phyloP scores from a whole-genome alignment of 2,888 invertebrate genomes.

The Isoperla grammatica region DNA sequence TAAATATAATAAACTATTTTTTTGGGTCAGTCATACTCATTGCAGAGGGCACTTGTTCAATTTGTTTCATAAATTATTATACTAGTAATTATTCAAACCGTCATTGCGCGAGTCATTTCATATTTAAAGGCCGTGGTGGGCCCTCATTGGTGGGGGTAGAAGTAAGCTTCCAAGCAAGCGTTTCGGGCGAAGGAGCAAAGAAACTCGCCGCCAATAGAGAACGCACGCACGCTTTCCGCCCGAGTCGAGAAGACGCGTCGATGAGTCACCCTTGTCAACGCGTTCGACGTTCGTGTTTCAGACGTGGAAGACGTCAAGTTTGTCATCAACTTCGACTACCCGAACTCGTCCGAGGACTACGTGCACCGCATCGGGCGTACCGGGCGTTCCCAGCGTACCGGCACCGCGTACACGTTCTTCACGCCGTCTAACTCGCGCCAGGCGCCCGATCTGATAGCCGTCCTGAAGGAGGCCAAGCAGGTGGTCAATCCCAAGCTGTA shows the following conservation, averaged over 20 bases:
- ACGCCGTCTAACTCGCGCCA: constrained; percentile 86
- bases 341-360: constrained; percentile 95
- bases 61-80: too few species aligned
- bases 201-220: too few species aligned
- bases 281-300: constrained; percentile 44
- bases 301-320: constrained; percentile 99
- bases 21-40: too few species aligned
- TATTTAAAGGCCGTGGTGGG: too few species aligned
- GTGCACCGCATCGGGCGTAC: constrained; percentile 96
- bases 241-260: neutral
- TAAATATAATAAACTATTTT: too few species aligned
- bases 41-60: too few species aligned
- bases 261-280: neutral
- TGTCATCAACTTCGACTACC: constrained; percentile 98
- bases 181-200: too few species aligned
- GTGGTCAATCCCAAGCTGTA: constrained; percentile 83
- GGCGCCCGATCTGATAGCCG: constrained; percentile 85
- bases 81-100: too few species aligned
- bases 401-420: constrained; percentile 95
- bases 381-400: constrained; percentile 85
- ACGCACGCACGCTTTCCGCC: too few species aligned
- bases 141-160: too few species aligned
- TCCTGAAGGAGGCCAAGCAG: constrained; percentile 91
- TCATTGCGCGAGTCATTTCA: too few species aligned
- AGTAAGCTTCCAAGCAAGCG: too few species aligned